These are phyloP conservation scores for Spisula solida DNA, from an alignment of 2,888 invertebrate species.

Conservation along the genomic window DNA sequence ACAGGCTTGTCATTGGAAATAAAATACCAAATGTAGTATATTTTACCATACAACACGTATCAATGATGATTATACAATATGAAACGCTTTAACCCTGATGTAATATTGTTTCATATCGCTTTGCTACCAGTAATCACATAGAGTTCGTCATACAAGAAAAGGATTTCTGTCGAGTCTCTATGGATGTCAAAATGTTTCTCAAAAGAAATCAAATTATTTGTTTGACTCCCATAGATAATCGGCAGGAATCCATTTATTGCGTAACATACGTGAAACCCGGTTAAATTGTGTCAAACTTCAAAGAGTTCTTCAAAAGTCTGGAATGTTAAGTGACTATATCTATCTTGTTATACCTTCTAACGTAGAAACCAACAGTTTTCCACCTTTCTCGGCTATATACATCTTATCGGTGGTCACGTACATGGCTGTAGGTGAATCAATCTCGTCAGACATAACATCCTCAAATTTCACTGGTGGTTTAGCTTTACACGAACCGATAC, in stretches of 20 bases:
- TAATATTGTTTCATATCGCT: background rate
- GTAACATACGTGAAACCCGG: too few relatives aligned
- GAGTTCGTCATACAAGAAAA: background rate
- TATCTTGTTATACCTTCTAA: slow-evolving; percentile 73
- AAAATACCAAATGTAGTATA: too few relatives aligned
- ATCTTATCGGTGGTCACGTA: slow-evolving; percentile 73
- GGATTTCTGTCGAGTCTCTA: too few relatives aligned
- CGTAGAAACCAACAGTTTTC: slow-evolving; percentile 76
- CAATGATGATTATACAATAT: background rate
- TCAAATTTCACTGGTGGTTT: slow-evolving; percentile 56
- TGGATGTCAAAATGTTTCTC: too few relatives aligned
- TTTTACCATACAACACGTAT: too few relatives aligned
- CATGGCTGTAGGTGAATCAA: slow-evolving; percentile 80
- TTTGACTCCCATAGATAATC: too few relatives aligned
- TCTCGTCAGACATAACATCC: slow-evolving; percentile 72
- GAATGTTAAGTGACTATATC: too few relatives aligned
- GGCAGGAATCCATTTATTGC: too few relatives aligned
- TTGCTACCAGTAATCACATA: background rate
- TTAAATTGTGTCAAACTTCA: too few relatives aligned
- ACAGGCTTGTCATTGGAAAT: too few relatives aligned
- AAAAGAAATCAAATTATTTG: too few relatives aligned
- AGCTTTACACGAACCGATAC: slow-evolving; percentile 69
- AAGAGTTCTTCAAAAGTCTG: too few relatives aligned
- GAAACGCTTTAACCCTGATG: background rate
- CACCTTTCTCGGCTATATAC: slow-evolving; percentile 80